Evolutionary conservation across 2,113 vertebrate species (phyloP).

Genomic region (Cottus gobio): DNA sequence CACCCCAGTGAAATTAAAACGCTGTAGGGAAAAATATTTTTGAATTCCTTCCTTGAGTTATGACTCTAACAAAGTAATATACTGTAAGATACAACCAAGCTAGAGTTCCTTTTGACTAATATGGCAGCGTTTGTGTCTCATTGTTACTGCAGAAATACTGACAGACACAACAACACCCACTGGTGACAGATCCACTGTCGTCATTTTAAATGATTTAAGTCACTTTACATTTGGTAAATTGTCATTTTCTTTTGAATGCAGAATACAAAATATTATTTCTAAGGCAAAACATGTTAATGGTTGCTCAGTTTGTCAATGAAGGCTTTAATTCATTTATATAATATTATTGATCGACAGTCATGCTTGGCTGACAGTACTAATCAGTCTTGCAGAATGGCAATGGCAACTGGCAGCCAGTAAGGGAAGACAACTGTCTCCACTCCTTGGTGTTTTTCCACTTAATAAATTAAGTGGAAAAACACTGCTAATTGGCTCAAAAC

Average conservation of each 20-base stretch:
- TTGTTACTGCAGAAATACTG: not conserved
- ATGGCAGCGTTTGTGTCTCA: not conserved
- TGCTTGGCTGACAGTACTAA: conserved; percentile 22
- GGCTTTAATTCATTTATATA: not conserved
- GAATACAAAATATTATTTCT: not conserved
- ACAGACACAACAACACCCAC: not conserved
- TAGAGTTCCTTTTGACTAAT: not conserved
- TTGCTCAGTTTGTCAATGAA: not conserved
- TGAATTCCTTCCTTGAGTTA: not conserved
- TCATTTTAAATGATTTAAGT: not conserved
- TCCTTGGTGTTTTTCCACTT: not conserved
- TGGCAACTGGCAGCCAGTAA: not conserved
- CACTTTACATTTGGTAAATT: not conserved
- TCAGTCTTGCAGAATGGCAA: not conserved
- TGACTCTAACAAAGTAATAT: not conserved
- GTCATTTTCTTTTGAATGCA: conserved; percentile 2
- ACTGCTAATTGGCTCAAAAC: not conserved
- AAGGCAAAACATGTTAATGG: not conserved
- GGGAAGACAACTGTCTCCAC: not conserved
- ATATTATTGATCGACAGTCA: conserved; percentile 1
- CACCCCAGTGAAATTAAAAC: not conserved
- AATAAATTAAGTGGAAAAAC: not conserved
- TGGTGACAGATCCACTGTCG: conserved; percentile 6
- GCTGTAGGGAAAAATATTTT: not conserved
- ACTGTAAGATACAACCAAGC: conserved; percentile 10